Evolutionary conservation across 2,113 vertebrate species (phyloP), one percentile per base, ranked within the genome.

Genomic region (Lanius ludovicianus): DNA sequence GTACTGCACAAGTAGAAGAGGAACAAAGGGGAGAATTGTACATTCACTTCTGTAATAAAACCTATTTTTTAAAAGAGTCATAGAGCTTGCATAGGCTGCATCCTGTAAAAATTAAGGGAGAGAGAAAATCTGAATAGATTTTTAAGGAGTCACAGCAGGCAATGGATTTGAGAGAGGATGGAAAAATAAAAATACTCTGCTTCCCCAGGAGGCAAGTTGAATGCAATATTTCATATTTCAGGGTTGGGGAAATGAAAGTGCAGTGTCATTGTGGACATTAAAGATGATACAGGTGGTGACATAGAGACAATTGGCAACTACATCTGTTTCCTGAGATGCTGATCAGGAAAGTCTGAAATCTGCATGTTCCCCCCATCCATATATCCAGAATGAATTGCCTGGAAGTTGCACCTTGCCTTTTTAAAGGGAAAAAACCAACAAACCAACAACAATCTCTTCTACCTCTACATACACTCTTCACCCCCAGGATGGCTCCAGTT

Each of bases 1-100:
- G n/a, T 69, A 81, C 87, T 92, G 37, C 4, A 7, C 24, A 41
- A 49, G 74, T 16, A n/a, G 59, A 31, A 11, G 22, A 70, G 67
- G 79, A 71, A 73, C 4, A 9, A 92, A 93, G 35, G 19, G 44
- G n/a, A 63, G 44, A 91, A 75, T 23, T 56, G 33, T 67, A 47
- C 44, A 78, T 91, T 87, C 5, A 41, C 84, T 84, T 94, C 37
- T 79, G 78, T 71, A 75, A 76, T 89, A 87, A 96, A 95, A 25
- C 18, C 33, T 70, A 10, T n/a, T 92, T 90, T 80, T 57, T 67
- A 46, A 81, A 52, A 52, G 74, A 71, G 55, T 46, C 49, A n/a
- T 3, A 37, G 59, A 77, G 33, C 59, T 71, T 70, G 59, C 39
- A 50, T 52, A 13, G 42, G 15, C 33, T 94, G 37, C 35, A 50